Percentiles rank a stretch among this genome's conserved stretches.
Evolutionary conservation across 2,888 invertebrate genomes (phyloP).

Genomic region (Tipula unca): DNA sequence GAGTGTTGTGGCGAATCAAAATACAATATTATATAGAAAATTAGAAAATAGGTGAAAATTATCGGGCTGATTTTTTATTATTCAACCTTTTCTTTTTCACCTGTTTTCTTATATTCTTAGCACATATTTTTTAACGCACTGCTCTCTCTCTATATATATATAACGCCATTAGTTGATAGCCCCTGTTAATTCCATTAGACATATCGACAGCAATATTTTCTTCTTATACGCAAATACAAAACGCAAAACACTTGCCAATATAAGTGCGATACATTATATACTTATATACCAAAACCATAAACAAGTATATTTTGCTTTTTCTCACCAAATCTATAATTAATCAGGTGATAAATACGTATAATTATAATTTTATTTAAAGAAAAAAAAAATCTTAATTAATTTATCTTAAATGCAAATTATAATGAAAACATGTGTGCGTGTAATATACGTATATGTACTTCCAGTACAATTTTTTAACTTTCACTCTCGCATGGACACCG

Average conservation of each 20-base stretch:
- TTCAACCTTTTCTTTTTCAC: neutral
- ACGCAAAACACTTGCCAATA: neutral
- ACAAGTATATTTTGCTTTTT: neutral
- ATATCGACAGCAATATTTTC: too few relatives aligned
- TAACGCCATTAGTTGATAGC: neutral
- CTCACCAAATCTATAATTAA: neutral
- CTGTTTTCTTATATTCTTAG: neutral
- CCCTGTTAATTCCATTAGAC: too few relatives aligned
- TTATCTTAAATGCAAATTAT: neutral
- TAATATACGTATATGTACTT: neutral
- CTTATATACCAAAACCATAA: neutral
- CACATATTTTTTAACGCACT: neutral
- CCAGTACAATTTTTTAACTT: neutral
- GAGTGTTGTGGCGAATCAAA: neutral
- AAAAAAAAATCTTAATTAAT: neutral
- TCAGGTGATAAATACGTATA: slow-evolving; percentile 3
- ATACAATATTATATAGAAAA: neutral
- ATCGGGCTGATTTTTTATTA: neutral
- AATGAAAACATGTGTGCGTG: neutral
- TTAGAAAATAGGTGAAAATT: slow-evolving; percentile 14
- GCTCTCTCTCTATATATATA: neutral
- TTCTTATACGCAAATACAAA: neutral
- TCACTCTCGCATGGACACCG: neutral
- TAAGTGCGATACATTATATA: neutral
- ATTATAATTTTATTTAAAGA: neutral